Conservation (phyloP, 2,888 invertebrate species). For the Calliopum simillimum region DNA sequence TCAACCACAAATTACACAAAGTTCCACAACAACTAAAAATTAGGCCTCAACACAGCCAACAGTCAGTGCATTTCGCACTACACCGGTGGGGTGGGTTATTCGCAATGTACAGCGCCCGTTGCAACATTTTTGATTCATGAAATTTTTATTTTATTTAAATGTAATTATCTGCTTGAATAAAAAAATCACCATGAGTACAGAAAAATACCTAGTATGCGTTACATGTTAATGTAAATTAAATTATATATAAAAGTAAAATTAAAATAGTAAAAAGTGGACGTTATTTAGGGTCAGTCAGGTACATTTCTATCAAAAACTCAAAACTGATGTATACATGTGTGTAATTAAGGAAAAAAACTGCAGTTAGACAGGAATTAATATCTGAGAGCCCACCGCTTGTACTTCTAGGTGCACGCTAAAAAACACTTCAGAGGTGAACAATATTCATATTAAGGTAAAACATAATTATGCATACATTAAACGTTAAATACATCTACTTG, state of each 20-base stretch:
- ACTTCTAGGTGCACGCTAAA: too few relatives aligned
- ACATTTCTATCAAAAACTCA: too few relatives aligned
- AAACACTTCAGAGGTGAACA: too few relatives aligned
- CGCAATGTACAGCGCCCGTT: conserved; percentile 39
- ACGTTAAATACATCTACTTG: too few relatives aligned
- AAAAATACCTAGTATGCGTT: conserved; percentile 36
- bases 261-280: conserved; percentile 19
- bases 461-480: too few relatives aligned
- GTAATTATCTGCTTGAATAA: conserved; percentile 67
- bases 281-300: too few relatives aligned
- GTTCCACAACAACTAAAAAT: background rate
- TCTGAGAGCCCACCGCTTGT: too few relatives aligned
- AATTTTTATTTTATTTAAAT: conserved; percentile 68
- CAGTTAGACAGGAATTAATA: too few relatives aligned
- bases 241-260: conserved; percentile 33
- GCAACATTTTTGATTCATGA: conserved; percentile 53
- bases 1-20: conserved; percentile 35
- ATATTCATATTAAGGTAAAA: too few relatives aligned
- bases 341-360: too few relatives aligned
- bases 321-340: too few relatives aligned
- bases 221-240: conserved; percentile 36
- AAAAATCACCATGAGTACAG: conserved; percentile 59
- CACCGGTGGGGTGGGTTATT: conserved; percentile 5
- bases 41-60: background rate
- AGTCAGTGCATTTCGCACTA: background rate